Conservation (phyloP, 1,140 invertebrate genomes). For the Pachyrhynchus sulphureomaculatus region DNA sequence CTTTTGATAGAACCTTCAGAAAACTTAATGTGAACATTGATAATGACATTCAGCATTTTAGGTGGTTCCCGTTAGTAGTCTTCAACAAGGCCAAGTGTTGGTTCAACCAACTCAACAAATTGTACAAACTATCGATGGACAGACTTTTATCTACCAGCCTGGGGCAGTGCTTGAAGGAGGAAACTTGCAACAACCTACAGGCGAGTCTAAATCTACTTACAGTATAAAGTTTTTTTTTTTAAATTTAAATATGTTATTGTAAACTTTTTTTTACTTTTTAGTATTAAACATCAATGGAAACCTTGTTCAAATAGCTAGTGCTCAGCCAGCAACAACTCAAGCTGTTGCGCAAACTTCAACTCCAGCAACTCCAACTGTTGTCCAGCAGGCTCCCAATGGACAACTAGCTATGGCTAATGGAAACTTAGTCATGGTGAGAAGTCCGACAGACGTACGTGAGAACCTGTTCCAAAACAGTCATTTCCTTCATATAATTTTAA, state of each 20-base stretch:
- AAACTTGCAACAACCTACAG: constrained; percentile 60
- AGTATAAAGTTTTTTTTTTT: no score
- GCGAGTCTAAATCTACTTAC: constrained; percentile 43
- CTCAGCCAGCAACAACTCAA: constrained; percentile 42
- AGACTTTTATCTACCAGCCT: constrained; percentile 88
- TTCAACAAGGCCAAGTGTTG: constrained; percentile 60
- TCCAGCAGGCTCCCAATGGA: constrained; percentile 44
- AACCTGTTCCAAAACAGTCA: neutral
- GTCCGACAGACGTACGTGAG: constrained; percentile 49
- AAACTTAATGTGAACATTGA: neutral
- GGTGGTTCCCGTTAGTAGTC: constrained; percentile 62
- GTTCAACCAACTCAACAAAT: constrained; percentile 69
- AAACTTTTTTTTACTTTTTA: constrained; percentile 36
- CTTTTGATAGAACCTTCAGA: no score
- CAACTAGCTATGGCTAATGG: constrained; percentile 56
- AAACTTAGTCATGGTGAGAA: constrained; percentile 67
- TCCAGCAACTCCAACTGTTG: constrained; percentile 42
- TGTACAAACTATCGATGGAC: constrained; percentile 90
- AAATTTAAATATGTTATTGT: neutral
- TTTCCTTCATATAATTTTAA: no score
- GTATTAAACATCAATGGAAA: constrained; percentile 75
- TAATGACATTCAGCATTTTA: neutral
- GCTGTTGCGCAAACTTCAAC: constrained; percentile 49
- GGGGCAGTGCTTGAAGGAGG: constrained; percentile 60
- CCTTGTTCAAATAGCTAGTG: constrained; percentile 65